A percentile compares a stretch with the other conserved stretches of the same genome.
Evolutionary conservation across 2,797 vertebrate genomes (phyloP).

Genomic region (Neoniphon sammara): DNA sequence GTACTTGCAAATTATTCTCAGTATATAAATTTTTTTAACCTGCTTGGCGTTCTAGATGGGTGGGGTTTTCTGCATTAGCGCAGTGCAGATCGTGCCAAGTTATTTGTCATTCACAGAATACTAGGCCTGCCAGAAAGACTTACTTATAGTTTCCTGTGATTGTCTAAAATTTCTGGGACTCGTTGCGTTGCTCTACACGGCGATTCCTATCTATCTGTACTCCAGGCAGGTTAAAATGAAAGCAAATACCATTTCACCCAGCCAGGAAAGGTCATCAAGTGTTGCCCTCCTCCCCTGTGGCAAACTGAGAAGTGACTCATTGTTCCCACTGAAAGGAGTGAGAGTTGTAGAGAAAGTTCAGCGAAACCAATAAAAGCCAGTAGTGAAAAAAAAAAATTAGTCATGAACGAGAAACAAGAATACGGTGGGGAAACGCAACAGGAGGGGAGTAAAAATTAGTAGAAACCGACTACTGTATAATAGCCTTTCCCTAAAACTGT

Average conservation of each 20-base stretch:
- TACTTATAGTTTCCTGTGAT: background rate
- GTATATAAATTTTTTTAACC: slow-evolving; percentile 6
- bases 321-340: background rate
- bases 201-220: background rate
- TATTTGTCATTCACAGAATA: background rate
- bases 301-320: background rate
- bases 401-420: too few relatives aligned
- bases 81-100: background rate
- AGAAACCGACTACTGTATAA: too few relatives aligned
- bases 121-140: background rate
- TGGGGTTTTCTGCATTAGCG: background rate
- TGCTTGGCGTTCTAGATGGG: slow-evolving; percentile 15
- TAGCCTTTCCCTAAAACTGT: too few relatives aligned
- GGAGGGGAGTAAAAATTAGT: background rate
- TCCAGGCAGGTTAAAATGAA: background rate
- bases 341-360: background rate
- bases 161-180: background rate
- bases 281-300: background rate
- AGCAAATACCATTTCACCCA: background rate
- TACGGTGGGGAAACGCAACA: background rate
- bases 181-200: background rate
- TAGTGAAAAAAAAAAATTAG: background rate
- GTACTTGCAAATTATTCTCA: slow-evolving; percentile 3
- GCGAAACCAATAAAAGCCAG: too few relatives aligned
- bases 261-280: background rate